phyloP scores from a whole-genome alignment of 2,113 vertebrate genomes.

The Salvelinus namaycush region DNA sequence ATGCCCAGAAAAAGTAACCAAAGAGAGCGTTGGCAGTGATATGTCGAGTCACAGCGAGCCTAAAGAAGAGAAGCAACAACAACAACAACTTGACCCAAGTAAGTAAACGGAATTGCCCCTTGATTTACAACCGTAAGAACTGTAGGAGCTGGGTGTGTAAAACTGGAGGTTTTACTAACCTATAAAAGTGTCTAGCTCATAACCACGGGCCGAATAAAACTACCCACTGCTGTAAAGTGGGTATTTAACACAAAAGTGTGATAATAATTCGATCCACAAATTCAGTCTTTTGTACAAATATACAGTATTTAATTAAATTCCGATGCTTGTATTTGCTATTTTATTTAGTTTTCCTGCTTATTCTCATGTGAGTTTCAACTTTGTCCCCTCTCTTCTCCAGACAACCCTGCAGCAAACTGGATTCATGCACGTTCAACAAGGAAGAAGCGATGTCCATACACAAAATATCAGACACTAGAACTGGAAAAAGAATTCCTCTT shows the following conservation, averaged over 20 bases:
- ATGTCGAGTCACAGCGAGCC: constrained; percentile 85
- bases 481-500: constrained; percentile 75
- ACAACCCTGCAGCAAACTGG: constrained; percentile 81
- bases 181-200: constrained; percentile 98
- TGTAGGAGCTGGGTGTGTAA: constrained; percentile 94
- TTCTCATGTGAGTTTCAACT: constrained; percentile 10
- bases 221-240: constrained; percentile 80
- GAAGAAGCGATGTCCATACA: constrained; percentile 71
- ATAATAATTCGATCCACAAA: constrained; percentile 25
- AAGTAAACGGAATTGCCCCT: constrained; percentile 89
- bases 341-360: neutral
- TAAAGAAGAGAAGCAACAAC: constrained; percentile 89
- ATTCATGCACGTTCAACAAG: constrained; percentile 68
- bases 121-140: constrained; percentile 95
- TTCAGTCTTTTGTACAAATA: constrained; percentile 1
- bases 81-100: constrained; percentile 98
- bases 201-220: constrained; percentile 81
- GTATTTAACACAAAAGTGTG: constrained; percentile 55
- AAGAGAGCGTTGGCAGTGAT: constrained; percentile 79
- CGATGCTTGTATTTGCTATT: constrained; percentile 1
- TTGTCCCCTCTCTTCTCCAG: constrained; percentile 74
- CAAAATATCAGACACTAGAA: constrained; percentile 73
- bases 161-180: constrained; percentile 99
- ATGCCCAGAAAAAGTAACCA: constrained; percentile 79
- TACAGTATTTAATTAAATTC: neutral